Conservation (phyloP, 2,888 invertebrate genomes). For the Torymus texanus region DNA sequence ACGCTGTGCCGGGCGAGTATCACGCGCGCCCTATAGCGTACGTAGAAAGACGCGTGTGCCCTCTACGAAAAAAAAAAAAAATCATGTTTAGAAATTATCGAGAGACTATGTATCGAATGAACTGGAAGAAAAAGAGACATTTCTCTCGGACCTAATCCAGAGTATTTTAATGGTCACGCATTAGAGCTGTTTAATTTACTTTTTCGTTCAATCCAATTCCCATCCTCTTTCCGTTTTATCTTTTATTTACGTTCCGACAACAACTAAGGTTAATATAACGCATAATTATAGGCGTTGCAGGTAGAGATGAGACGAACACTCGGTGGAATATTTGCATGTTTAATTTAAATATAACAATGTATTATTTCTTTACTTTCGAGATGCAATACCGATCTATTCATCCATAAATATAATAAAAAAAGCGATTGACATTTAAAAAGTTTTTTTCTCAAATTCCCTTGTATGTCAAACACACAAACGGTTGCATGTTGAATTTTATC, state of each 20-base stretch:
- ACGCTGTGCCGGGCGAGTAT: background rate
- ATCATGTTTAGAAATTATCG: slow-evolving; percentile 15
- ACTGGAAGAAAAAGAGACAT: background rate
- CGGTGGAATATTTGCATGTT: slow-evolving; percentile 33
- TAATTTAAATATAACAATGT: slow-evolving; percentile 37
- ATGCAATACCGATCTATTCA: slow-evolving; percentile 23
- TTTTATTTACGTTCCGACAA: slow-evolving; percentile 46
- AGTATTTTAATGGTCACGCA: slow-evolving; percentile 34
- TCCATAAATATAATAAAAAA: slow-evolving; percentile 26
- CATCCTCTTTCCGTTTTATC: slow-evolving; percentile 41
- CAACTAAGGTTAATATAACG: slow-evolving; percentile 24
- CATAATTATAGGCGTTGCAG: slow-evolving; percentile 41
- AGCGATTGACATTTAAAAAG: slow-evolving; percentile 26
- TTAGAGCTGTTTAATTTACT: slow-evolving; percentile 26
- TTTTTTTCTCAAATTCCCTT: slow-evolving; percentile 51
- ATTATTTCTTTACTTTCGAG: slow-evolving; percentile 39
- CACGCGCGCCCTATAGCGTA: background rate
- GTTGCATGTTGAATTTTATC: slow-evolving; percentile 52
- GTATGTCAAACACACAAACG: slow-evolving; percentile 42
- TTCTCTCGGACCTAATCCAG: slow-evolving; percentile 29
- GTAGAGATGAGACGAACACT: slow-evolving; percentile 39
- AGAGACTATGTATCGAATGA: background rate
- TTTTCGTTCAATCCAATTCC: slow-evolving; percentile 43
- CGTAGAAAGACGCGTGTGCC: slow-evolving; percentile 4
- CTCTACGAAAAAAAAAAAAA: slow-evolving; percentile 23